phyloP scores from a whole-genome alignment of 2,797 vertebrate species.

The Crocodylus rhombifer region DNA sequence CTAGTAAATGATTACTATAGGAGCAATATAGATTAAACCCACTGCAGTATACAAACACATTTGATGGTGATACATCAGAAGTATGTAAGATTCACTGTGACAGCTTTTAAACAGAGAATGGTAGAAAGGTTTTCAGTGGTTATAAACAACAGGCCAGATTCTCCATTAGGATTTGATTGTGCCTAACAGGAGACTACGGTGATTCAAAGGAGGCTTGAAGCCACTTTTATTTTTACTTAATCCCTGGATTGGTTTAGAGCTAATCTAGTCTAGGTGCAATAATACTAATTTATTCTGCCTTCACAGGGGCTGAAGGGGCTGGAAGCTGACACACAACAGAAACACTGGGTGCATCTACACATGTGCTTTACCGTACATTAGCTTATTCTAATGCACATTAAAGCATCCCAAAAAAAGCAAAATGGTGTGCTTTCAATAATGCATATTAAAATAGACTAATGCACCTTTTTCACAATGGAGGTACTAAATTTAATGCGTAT shows the following conservation, averaged over 20 bases:
- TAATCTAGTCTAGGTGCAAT: background rate
- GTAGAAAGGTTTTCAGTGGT: background rate
- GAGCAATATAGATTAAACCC: accelerated
- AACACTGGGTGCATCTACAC: background rate
- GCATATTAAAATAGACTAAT: too few species aligned
- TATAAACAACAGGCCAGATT: background rate
- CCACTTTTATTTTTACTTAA: background rate
- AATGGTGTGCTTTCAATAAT: too few species aligned
- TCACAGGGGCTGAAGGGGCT: background rate
- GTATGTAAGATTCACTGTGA: background rate
- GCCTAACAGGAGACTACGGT: background rate
- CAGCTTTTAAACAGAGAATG: background rate
- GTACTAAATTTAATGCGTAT: too few species aligned
- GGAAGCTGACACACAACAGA: background rate
- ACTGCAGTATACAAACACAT: background rate
- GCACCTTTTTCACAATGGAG: too few species aligned
- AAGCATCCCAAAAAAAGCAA: too few species aligned
- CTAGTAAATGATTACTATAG: background rate
- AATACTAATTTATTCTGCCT: background rate
- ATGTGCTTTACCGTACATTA: too few species aligned
- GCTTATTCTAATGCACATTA: too few species aligned
- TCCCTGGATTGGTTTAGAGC: background rate
- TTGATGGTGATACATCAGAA: background rate
- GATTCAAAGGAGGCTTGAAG: background rate
- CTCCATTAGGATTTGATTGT: background rate